These are phyloP conservation scores for Forbesichthys papilliferus DNA, from an alignment of 2,113 vertebrate species.

Conservation along the genomic window DNA sequence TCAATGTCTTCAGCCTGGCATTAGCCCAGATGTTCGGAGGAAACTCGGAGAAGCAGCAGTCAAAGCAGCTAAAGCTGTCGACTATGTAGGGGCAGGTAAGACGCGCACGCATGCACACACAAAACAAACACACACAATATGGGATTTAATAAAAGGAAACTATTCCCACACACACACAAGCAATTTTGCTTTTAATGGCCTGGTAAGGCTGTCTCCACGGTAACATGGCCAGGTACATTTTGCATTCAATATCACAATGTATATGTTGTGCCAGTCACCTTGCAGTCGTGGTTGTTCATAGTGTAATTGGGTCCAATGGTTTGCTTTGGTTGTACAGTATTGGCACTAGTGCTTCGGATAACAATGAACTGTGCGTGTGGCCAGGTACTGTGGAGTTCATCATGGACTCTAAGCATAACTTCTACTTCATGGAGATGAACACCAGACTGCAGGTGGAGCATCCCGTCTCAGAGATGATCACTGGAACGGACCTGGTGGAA, in stretches of 20 bases:
- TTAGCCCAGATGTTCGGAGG: conserved; percentile 85
- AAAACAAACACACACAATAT: neutral
- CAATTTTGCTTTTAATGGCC: neutral
- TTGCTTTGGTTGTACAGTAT: no score
- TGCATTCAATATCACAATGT: no score
- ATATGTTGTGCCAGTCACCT: neutral
- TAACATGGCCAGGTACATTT: no score
- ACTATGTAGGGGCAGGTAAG: conserved; percentile 94
- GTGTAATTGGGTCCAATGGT: no score
- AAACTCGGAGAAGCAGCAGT: conserved; percentile 95
- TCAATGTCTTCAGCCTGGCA: conserved; percentile 83
- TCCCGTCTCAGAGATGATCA: conserved; percentile 96
- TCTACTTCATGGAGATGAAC: conserved; percentile 99
- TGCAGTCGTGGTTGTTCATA: no score
- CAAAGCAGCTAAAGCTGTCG: conserved; percentile 92
- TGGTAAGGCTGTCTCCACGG: no score
- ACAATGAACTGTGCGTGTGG: neutral
- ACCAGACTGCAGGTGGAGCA: conserved; percentile 97
- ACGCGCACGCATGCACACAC: neutral
- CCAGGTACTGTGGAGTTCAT: conserved; percentile 97
- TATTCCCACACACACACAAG: neutral
- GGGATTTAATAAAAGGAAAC: no score
- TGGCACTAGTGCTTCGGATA: neutral
- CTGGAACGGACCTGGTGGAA: conserved; percentile 95
- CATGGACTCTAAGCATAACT: conserved; percentile 94